phyloP scores from a whole-genome alignment of 2,797 vertebrate species.

The Rousettus madagascariensis region DNA sequence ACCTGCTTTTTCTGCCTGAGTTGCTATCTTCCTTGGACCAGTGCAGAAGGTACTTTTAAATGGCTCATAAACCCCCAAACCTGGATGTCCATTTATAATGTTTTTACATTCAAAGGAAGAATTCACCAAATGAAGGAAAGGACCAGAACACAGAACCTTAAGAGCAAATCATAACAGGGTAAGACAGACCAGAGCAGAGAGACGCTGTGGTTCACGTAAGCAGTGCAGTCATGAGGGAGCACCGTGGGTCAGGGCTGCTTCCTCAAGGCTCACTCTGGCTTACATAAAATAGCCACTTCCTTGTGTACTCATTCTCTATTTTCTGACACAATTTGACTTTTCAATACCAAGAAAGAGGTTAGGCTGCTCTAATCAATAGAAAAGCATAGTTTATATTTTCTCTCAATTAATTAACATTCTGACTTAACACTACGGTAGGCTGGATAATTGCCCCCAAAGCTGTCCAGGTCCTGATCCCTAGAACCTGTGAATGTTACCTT shows the following conservation, averaged over 20 bases:
- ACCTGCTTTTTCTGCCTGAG: not conserved
- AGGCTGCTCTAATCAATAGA: not conserved
- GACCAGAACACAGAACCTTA: not conserved
- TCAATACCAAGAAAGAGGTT: not conserved
- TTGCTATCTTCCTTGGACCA: not conserved
- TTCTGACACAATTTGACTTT: not conserved
- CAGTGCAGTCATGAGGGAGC: fast-evolving
- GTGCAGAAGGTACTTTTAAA: not conserved
- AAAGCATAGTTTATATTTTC: not conserved
- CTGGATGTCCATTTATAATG: not conserved
- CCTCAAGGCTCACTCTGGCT: not conserved
- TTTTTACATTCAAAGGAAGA: not conserved
- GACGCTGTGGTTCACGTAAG: not conserved
- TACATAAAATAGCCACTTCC: not conserved
- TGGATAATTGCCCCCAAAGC: not conserved
- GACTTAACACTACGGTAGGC: not conserved
- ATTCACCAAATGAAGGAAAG: not conserved
- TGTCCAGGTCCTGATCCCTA: not conserved
- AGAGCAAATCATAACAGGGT: not conserved
- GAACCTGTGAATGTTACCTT: not conserved
- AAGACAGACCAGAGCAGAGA: not conserved
- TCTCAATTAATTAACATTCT: not conserved
- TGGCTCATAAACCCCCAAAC: not conserved
- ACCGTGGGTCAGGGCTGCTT: not conserved
- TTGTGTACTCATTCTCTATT: not conserved